Conservation (phyloP, 2,888 invertebrate species). For the Habroteleia sp. region DNA sequence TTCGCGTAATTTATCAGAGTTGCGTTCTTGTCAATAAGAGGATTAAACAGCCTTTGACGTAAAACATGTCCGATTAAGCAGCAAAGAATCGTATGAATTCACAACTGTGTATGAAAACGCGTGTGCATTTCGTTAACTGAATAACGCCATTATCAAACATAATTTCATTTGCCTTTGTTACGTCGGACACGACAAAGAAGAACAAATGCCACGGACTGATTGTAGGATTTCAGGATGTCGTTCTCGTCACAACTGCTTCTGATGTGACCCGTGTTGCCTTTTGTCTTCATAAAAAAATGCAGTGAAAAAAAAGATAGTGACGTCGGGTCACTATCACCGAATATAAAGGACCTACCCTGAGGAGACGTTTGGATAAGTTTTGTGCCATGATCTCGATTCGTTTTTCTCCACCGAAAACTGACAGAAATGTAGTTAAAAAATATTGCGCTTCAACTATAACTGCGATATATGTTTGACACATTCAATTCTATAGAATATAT, state of each 20-base stretch:
- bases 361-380: conserved; percentile 16
- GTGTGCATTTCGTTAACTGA: conserved; percentile 44
- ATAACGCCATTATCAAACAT: conserved; percentile 50
- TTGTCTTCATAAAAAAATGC: conserved; percentile 25
- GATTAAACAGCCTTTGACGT: conserved; percentile 52
- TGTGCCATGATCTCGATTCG: background rate
- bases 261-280: conserved; percentile 27
- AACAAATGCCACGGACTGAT: conserved; percentile 51
- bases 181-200: conserved; percentile 40
- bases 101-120: conserved; percentile 38
- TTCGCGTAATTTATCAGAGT: conserved; percentile 52
- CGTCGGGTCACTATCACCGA: conserved; percentile 9
- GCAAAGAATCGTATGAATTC: conserved; percentile 52
- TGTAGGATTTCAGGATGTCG: conserved; percentile 37
- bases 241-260: conserved; percentile 45
- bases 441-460: too few relatives aligned
- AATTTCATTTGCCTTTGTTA: conserved; percentile 56
- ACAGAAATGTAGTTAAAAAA: too few relatives aligned
- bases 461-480: too few relatives aligned
- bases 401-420: too few relatives aligned
- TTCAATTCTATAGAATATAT: too few relatives aligned
- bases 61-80: conserved; percentile 56
- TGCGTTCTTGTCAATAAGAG: conserved; percentile 44
- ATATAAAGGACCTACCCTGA: conserved; percentile 16
- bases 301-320: conserved; percentile 31